Evolutionary conservation across 2,797 vertebrate species (phyloP).

Genomic region (Tapera naevia): DNA sequence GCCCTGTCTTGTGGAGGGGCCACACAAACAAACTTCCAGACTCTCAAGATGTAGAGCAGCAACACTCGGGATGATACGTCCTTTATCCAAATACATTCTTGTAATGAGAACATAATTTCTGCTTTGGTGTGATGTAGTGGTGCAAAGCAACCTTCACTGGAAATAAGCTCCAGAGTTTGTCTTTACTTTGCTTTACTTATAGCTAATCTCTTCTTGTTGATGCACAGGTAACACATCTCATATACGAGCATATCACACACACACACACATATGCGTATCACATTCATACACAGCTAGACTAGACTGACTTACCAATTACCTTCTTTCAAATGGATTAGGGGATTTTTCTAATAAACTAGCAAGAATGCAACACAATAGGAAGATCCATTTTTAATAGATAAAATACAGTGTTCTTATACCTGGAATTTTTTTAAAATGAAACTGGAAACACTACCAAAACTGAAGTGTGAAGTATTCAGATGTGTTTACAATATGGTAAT

Average conservation of each 20-base stretch:
- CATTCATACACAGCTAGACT: background rate
- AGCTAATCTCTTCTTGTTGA: background rate
- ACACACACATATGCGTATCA: background rate
- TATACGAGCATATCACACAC: background rate
- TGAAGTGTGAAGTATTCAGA: background rate
- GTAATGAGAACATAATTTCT: background rate
- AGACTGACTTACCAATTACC: background rate
- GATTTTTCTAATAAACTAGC: background rate
- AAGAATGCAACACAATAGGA: background rate
- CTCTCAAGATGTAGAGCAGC: background rate
- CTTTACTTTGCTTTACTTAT: background rate
- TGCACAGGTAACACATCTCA: background rate
- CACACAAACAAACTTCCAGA: background rate
- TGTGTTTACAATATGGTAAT: background rate
- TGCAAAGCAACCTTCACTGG: background rate
- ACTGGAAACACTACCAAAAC: background rate
- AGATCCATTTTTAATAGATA: background rate
- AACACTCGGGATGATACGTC: background rate
- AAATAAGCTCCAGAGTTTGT: background rate
- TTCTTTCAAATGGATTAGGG: background rate
- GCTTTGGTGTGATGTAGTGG: background rate
- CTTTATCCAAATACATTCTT: background rate
- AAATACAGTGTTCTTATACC: background rate
- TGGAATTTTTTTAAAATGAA: background rate
- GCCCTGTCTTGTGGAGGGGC: background rate